Conservation (phyloP, 92 coral and sea anemone genomes). For the Paramuricea clavata region DNA sequence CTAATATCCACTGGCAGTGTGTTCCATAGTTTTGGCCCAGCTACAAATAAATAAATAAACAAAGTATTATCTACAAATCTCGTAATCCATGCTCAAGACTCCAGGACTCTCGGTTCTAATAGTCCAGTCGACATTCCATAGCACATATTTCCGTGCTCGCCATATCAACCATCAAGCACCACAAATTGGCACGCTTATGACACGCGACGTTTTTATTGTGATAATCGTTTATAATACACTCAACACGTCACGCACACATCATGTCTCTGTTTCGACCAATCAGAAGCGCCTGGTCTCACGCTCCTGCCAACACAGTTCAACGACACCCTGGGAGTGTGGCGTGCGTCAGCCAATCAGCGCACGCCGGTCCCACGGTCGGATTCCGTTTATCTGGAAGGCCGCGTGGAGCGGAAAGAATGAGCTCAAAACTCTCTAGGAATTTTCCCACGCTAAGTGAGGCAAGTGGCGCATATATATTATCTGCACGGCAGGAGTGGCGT, state of each 20-base stretch:
- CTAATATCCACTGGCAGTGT: too few species aligned
- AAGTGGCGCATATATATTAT: conserved; percentile 43
- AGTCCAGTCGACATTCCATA: not conserved
- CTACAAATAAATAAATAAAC: too few species aligned
- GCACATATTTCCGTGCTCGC: conserved; percentile 41
- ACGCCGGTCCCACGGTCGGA: conserved; percentile 88
- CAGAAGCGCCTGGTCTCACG: conserved; percentile 44
- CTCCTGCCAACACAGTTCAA: conserved; percentile 48
- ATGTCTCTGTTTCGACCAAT: conserved; percentile 22
- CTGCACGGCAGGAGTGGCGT: conserved; percentile 33
- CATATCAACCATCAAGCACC: conserved; percentile 17
- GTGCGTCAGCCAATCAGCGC: conserved; percentile 75
- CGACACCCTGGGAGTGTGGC: conserved; percentile 32
- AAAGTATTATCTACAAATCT: not conserved
- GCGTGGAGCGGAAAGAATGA: conserved; percentile 48
- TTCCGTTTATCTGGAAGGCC: conserved; percentile 47
- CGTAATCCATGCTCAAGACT: not conserved
- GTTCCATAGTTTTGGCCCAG: too few species aligned
- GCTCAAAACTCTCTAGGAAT: conserved; percentile 36
- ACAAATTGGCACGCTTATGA: conserved; percentile 46
- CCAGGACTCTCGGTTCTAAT: not conserved
- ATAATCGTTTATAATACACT: conserved; percentile 52
- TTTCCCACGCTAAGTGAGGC: conserved; percentile 39
- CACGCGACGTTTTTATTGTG: conserved; percentile 55
- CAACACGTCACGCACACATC: conserved; percentile 42